phyloP scores from a whole-genome alignment of 2,888 invertebrate genomes.

The Dryocosmus kuriphilus region DNA sequence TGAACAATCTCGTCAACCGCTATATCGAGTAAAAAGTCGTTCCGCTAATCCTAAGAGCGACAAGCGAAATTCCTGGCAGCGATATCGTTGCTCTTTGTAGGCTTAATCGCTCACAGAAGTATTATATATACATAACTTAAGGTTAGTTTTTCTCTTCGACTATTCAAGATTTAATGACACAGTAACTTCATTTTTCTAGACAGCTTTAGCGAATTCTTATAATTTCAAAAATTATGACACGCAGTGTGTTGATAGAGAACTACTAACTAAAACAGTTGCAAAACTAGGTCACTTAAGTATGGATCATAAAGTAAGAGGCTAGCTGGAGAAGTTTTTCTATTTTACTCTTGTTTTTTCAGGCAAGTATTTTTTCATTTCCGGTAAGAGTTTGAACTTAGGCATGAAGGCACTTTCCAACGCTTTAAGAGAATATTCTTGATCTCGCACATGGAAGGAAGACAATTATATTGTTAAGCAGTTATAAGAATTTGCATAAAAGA shows the following conservation, averaged over 20 bases:
- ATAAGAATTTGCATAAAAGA: neutral
- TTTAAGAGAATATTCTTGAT: neutral
- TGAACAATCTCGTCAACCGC: conserved; percentile 4
- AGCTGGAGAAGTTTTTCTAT: neutral
- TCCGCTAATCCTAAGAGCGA: conserved; percentile 39
- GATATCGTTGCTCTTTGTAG: conserved; percentile 19
- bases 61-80: conserved; percentile 38
- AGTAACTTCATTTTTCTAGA: neutral
- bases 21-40: conserved; percentile 36
- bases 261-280: neutral
- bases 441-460: neutral
- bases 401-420: neutral
- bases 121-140: neutral
- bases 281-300: neutral
- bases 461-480: neutral
- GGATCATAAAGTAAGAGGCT: neutral
- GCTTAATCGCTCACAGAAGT: neutral
- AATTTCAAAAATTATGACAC: neutral
- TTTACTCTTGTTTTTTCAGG: neutral
- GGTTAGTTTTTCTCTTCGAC: neutral
- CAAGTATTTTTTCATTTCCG: neutral
- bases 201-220: neutral
- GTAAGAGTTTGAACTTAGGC: neutral
- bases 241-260: neutral
- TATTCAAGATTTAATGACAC: neutral